Evolutionary conservation across 2,113 vertebrate species (phyloP).

Genomic region (Dromas ardeola): DNA sequence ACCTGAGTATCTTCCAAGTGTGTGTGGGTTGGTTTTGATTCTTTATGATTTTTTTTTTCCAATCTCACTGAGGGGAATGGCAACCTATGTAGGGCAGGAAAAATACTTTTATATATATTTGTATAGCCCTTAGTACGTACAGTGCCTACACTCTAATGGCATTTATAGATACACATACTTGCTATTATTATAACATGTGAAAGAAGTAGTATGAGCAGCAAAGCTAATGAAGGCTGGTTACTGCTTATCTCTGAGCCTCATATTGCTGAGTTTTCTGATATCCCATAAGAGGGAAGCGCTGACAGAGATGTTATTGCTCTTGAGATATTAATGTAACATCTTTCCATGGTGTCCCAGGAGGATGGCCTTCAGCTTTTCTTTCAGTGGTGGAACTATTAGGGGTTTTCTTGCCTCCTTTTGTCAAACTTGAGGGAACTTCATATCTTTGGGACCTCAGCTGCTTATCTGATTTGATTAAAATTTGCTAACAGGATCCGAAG

Average conservation of each 20-base stretch:
- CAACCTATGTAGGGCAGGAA: not conserved
- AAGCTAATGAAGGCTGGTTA: not conserved
- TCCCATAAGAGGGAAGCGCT: not conserved
- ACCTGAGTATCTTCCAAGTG: not conserved
- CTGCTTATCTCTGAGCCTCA: not conserved
- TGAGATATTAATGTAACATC: not conserved
- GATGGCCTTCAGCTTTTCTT: not conserved
- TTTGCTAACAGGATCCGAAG: not conserved
- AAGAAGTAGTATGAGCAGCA: not conserved
- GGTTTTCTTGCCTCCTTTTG: not conserved
- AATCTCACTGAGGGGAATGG: not conserved
- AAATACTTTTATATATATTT: not conserved
- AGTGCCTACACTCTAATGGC: not conserved
- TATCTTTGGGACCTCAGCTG: not conserved
- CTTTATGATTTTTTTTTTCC: not conserved
- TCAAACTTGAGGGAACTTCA: not conserved
- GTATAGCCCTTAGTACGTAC: not conserved
- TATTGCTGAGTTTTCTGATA: not conserved
- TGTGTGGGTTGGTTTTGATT: rapidly evolving
- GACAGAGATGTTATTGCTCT: not conserved
- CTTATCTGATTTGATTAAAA: not conserved
- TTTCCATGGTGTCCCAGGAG: not conserved
- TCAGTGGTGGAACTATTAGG: not conserved
- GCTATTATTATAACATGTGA: not conserved
- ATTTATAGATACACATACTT: not conserved